Evolutionary conservation across 1,140 invertebrate genomes (phyloP), one percentile per base, ranked within the genome.

Genomic region (Orchestia grillus): DNA sequence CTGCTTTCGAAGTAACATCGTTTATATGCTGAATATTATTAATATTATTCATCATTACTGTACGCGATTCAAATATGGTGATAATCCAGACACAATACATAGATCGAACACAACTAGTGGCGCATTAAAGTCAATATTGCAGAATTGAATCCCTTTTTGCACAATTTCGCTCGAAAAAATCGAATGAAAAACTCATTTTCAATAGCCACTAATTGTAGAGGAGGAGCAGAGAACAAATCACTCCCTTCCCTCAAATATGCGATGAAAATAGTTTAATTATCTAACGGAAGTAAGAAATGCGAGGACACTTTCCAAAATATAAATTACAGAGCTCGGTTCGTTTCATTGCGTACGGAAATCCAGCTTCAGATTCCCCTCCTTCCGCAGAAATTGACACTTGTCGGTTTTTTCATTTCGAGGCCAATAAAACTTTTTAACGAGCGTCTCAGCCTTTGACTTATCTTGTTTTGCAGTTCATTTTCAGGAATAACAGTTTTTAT

Each of bases 361-460:
- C 62, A 23, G 62, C 1, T 36, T 28, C 62, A 19, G 62, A 77
- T 77, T 77, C 62, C 36, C 28, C 3, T 36, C 62, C 62, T 53
- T 15, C 62, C 28, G 62, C 88, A 90, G 88, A 44, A 90, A 90
- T 42, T 90, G 88, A 90, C 41, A 90, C 43, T 90, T 44, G 88
- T 42, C 43, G 43, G n/a, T 42, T 90, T 36, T 41, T 41, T 90
- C 88, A 44, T 42, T 90, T 77, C 62, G 62, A 44, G 28, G 88
- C 4, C 43, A 36, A 90, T 90, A 42, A 44, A 90, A 44, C 15
- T 1, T 43, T 44, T 90, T 90, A 90, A 90, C 43, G 88, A 90
- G n/a, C 88, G 43, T 90, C 88, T 90, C 43, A 90, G 88, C 43
- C 88, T 90, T 90, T 42, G 88, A 90, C n/a, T 90, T 90, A 90